These are phyloP conservation scores for Pristionchus maxplancki DNA, from an alignment of 2,888 invertebrate genomes.

Conservation along the genomic window DNA sequence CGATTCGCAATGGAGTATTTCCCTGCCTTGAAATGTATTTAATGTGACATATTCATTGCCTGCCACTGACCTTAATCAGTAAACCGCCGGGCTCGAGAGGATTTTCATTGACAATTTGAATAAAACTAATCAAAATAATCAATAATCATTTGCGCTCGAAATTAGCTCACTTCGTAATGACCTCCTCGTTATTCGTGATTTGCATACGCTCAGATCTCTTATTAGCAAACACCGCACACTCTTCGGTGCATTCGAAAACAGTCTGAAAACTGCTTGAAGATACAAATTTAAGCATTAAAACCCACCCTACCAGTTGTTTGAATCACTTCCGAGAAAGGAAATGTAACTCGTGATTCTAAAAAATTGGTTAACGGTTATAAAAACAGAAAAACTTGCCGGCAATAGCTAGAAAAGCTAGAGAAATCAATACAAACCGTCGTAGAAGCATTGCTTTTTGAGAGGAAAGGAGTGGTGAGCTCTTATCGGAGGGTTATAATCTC, in stretches of 20 bases:
- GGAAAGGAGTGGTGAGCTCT: too few relatives aligned
- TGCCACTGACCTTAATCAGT: not conserved
- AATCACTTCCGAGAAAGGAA: not conserved
- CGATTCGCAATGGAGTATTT: too few relatives aligned
- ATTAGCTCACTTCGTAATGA: not conserved
- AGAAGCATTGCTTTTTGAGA: too few relatives aligned
- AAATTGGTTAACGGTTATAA: not conserved
- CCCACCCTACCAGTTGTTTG: not conserved
- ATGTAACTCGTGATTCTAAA: not conserved
- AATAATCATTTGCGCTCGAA: not conserved
- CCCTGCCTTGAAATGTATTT: too few relatives aligned
- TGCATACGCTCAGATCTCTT: not conserved
- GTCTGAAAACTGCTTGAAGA: not conserved
- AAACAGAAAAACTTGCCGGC: not conserved
- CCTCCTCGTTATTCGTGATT: not conserved
- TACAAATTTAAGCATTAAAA: not conserved
- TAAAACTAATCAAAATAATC: not conserved
- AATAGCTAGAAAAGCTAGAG: not conserved
- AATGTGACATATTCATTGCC: too few relatives aligned
- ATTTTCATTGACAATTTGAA: not conserved
- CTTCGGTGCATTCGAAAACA: not conserved
- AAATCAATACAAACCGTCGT: too few relatives aligned
- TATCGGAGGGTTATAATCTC: not conserved
- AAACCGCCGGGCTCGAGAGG: not conserved
- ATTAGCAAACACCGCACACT: not conserved